phyloP scores from a whole-genome alignment of 2,113 vertebrate genomes.

The Merops nubicus region DNA sequence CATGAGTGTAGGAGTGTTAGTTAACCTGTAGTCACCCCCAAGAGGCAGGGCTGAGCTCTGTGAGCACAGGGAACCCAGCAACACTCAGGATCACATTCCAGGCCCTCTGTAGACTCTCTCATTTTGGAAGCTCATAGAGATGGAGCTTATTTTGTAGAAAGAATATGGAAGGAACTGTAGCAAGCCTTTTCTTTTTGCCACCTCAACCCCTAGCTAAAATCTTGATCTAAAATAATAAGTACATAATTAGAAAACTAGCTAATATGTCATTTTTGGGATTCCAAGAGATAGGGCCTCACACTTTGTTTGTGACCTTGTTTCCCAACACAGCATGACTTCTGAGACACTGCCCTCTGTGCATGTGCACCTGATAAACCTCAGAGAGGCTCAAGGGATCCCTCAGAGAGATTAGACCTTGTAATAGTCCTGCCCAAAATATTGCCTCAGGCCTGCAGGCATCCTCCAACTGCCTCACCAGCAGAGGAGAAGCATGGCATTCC shows the following conservation, averaged over 20 bases:
- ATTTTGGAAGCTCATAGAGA: background rate
- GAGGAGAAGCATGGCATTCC: background rate
- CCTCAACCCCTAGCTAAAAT: background rate
- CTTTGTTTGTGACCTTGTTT: background rate
- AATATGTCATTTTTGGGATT: background rate
- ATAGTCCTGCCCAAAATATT: background rate
- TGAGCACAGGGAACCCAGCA: background rate
- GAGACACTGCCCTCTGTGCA: background rate
- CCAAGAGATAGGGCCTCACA: background rate
- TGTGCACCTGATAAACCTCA: background rate
- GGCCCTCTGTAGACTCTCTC: background rate
- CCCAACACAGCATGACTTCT: background rate
- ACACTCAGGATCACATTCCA: background rate
- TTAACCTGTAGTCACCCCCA: background rate
- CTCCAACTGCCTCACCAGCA: background rate
- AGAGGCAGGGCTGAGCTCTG: background rate
- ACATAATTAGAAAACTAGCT: background rate
- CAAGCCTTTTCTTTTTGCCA: background rate
- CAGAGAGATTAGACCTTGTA: background rate
- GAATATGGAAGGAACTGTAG: background rate
- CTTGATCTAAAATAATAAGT: background rate
- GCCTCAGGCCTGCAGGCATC: background rate
- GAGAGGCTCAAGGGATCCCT: background rate
- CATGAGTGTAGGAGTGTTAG: background rate
- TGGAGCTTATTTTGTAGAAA: background rate